phyloP scores from a whole-genome alignment of 2,888 invertebrate species.

The Morpho deidamia region DNA sequence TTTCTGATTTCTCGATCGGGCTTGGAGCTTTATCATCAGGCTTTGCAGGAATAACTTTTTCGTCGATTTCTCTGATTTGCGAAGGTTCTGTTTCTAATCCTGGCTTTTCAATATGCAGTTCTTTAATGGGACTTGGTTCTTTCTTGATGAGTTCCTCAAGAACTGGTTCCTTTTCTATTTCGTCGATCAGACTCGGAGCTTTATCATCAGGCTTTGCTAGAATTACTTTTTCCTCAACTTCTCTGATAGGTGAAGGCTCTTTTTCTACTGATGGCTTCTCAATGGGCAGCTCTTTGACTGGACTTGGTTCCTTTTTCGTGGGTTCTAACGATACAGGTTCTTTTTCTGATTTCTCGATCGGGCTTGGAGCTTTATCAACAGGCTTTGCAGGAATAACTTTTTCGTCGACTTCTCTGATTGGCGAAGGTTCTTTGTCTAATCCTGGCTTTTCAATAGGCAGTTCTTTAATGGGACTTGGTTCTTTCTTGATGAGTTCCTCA shows the following conservation, averaged over 20 bases:
- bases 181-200: background rate
- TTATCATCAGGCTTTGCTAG: conserved; percentile 1
- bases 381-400: too few species aligned
- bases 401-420: too few species aligned
- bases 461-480: too few species aligned
- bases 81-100: background rate
- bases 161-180: too few species aligned
- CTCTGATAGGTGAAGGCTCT: background rate
- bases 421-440: too few species aligned
- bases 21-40: too few species aligned
- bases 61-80: too few species aligned
- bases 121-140: conserved; percentile 8
- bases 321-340: conserved; percentile 3
- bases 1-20: too few species aligned
- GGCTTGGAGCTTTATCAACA: too few species aligned
- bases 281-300: conserved; percentile 9
- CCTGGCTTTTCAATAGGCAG: too few species aligned
- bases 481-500: too few species aligned
- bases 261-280: background rate
- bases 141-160: conserved; percentile 11
- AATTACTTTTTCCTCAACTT: conserved; percentile 10
- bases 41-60: too few species aligned
- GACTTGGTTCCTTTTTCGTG: conserved; percentile 9
- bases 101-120: background rate
- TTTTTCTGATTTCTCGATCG: background rate